Evolutionary conservation across 1,140 invertebrate genomes (phyloP), one percentile per base, ranked within the genome.

Genomic region (Antheraea pernyi): DNA sequence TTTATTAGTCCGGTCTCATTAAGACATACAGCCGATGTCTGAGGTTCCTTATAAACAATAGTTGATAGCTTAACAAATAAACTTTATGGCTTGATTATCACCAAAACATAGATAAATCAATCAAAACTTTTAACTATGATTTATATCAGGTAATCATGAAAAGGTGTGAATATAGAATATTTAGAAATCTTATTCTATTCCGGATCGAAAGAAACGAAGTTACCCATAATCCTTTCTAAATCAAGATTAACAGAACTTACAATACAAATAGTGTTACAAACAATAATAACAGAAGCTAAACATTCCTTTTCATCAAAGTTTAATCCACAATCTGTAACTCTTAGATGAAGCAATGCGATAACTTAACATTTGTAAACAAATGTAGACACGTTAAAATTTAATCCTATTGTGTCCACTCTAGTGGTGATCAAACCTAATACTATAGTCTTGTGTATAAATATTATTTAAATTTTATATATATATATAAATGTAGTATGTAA

Each of bases 1-100:
- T 89, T 90, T 91, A 90, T 89, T 87, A 87, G 86, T 84, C 80
- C 80, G 78, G 77, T 74, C 78, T 79, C 77, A 84, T 86, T 84
- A 85, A 82, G 71, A 78, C 77, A 77, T 77, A 73, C 72, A 68
- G 73, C 69, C 88, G 72, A 82, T 84, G 83, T 89, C 82, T 85
- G 87, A 78, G 84, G 84, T 81, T 79, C 71, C 16, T 19, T 36
- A 36, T 8, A 61, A 13, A 22, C 30, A 60, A 60, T 60, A 60
- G 30, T 61, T 36, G 60, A 61, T 22, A 19, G 6, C 30, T 36
- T 61, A 16, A 61, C 59, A 60, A 60, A 60, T 60, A 30, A 19
- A 60, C 13, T 30, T 22, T 53, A 53, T 53, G 16, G 5, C 11
- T 16, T 53, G 5, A 11, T 53, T 53, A 53, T 11, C 60, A 61